Evolutionary conservation across 92 coral and sea anemone species (phyloP), one percentile per base, ranked within the genome.

Genomic region (Chrysogorgia sp.): DNA sequence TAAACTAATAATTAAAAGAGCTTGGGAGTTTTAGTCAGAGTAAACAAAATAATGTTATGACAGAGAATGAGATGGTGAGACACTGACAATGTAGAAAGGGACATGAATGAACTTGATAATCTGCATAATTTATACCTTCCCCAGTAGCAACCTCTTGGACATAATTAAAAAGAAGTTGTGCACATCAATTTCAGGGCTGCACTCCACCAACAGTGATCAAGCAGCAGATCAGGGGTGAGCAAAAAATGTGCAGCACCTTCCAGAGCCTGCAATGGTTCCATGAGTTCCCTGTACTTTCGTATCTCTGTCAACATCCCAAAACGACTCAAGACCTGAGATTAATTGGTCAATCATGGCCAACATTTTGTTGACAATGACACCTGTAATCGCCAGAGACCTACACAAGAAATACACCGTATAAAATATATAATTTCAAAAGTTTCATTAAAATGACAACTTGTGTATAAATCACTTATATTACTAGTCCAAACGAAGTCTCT

Each of bases 131-230:
- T 37, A 37, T 58, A 60, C 66, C 66, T 60, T 20, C 34, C 41
- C 71, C 34, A 23, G 28, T 35, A 0, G 71, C 47, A 64, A 33
- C 5, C 71, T 64, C 71, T 35, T 64, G 71, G 50, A 64, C 25
- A 20, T 64, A 64, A 24, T 64, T 49, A 22, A 64, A 64, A 64
- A 32, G 25, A 9, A 64, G 10, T 64, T 64, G 52, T 64, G 71
- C 15, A 64, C 71, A n/a, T 64, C 28, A 34, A 64, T 34, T 64
- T 64, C 71, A 9, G 71, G 71, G 71, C 71, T 64, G 71, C 23
- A 64, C 14, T 64, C 71, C 14, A 64, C 25, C 21, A 34, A 45
- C 37, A 29, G 29, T 64, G 71, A 29, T 64, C 71, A 35, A 64
- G 71, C 24, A 64, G 25, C 3, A 64, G 29, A 64, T 64, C 71